Evolutionary conservation across 2,888 invertebrate genomes (phyloP).

Genomic region (Eristalis intricaria): DNA sequence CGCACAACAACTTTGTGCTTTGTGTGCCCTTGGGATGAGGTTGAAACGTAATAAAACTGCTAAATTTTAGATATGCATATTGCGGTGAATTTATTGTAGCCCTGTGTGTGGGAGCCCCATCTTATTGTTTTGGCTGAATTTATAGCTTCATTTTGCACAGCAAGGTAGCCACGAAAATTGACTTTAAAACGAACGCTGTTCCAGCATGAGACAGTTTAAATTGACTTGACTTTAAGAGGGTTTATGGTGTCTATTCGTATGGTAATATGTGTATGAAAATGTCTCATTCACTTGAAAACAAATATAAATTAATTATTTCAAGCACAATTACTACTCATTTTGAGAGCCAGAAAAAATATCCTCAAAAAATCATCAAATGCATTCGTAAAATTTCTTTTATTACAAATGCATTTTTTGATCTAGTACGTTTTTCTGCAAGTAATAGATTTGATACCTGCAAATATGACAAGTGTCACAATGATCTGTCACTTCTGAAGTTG

Average conservation of each 20-base stretch:
- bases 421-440: background rate
- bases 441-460: background rate
- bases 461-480: background rate
- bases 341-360: background rate
- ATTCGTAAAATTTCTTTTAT: background rate
- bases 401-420: background rate
- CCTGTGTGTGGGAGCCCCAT: constrained; percentile 17
- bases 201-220: background rate
- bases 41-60: constrained; percentile 48
- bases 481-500: background rate
- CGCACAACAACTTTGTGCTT: constrained; percentile 13
- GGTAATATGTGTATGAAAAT: background rate
- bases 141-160: constrained; percentile 18
- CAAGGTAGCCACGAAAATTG: background rate
- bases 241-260: background rate
- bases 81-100: constrained; percentile 60
- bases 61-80: constrained; percentile 38
- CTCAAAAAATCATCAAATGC: background rate
- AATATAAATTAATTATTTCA: background rate
- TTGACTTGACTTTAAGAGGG: background rate
- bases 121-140: constrained; percentile 24
- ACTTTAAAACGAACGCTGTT: background rate
- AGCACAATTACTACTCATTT: background rate
- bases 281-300: background rate
- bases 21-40: background rate